Percentiles rank a stretch among this genome's conserved stretches.
Evolutionary conservation across 2,797 vertebrate species (phyloP).

Genomic region (Ispidina picta): DNA sequence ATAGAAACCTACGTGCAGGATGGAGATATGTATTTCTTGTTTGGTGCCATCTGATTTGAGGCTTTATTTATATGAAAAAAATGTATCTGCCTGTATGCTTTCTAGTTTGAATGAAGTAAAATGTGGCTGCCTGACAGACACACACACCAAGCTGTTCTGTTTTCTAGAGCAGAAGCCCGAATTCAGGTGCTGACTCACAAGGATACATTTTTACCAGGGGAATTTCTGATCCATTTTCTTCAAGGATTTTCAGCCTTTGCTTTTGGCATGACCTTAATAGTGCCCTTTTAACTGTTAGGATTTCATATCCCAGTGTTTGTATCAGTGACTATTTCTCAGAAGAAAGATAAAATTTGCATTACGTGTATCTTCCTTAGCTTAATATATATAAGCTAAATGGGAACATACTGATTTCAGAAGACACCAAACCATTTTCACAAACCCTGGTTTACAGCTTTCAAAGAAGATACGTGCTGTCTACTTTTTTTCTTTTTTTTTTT

Average conservation of each 20-base stretch:
- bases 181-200: constrained; percentile 69
- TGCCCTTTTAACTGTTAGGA: neutral
- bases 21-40: constrained; percentile 40
- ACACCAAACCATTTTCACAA: neutral
- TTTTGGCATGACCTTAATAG: neutral
- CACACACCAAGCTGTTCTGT: constrained; percentile 39
- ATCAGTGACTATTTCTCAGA: constrained; percentile 10
- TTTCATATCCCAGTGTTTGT: constrained; percentile 6
- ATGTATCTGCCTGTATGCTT: constrained; percentile 25
- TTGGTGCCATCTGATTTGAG: constrained; percentile 42
- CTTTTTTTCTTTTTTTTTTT: neutral
- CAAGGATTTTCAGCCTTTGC: constrained; percentile 45
- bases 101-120: constrained; percentile 36
- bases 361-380: neutral
- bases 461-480: neutral
- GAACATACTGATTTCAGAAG: constrained; percentile 18
- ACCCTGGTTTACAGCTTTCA: neutral
- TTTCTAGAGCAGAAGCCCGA: constrained; percentile 68
- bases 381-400: constrained; percentile 13
- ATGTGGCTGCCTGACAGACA: constrained; percentile 44
- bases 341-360: constrained; percentile 10
- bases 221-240: constrained; percentile 64
- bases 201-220: constrained; percentile 46
- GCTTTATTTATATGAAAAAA: constrained; percentile 44
- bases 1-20: constrained; percentile 19